Base-by-base conservation (phyloP, 92 coral and sea anemone species). In the Blastomussa wellsi region DNA sequence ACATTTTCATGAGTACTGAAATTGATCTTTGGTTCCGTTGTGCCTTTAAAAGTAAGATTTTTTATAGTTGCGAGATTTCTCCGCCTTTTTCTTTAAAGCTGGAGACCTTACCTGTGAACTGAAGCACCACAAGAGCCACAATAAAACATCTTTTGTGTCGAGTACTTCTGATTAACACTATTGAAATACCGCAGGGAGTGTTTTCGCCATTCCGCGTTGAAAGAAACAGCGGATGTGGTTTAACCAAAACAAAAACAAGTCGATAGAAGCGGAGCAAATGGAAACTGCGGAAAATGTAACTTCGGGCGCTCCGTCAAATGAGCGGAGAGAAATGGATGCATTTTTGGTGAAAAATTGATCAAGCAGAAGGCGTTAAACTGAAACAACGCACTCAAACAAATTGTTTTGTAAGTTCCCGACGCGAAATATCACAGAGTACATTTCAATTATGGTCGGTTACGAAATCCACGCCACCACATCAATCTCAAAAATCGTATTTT, bases 91-190 rank as follows among this genome's bases (percentile, higher is more conserved):
- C 57, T 26, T 48, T 13, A 22, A n/a, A 13, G n/a, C 35, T 8
- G 7, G 26, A 14, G 33, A 24, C 22, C 16, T 37, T 78, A 19
- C 29, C 9, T n/a, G 24, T 36, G 71, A 37, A 4, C 82, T 69
- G 44, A 8, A 47, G n/a, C 32, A 41, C 55, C 41, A 29, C 7
- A 41, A 36, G 53, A 64, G 69, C 65, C 17, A 79, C 55, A 53
- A 72, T 53, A 35, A 80, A 80, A 36, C 79, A 71, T 5, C 79
- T 48, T 53, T 82, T 72, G 51, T 52, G 55, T 72, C 24, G 73
- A 51, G 67, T 70, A 33, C 77, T 57, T 82, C 42, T 71, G 86
- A 57, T 72, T 72, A 82, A 57, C 86, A 71, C 79, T 82, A 60
- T 32, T 12, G 32, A 26, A 82, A 82, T 51, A 39, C 86, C 78